Conservation (phyloP, 2,888 invertebrate genomes). For the Chloromyia formosa region DNA sequence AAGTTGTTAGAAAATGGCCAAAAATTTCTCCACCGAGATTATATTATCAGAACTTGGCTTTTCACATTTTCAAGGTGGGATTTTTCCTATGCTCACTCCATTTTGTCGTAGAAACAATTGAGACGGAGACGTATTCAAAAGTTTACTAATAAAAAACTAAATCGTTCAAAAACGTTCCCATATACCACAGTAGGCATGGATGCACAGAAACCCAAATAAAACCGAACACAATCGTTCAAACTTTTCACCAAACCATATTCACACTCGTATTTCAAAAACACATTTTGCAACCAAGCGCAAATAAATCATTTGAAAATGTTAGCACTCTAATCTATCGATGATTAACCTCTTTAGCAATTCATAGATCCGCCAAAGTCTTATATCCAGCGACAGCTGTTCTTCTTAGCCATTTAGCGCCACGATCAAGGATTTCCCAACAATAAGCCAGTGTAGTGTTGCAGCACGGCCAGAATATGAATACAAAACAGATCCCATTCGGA, state of each 20-base stretch:
- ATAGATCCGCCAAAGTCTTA: constrained; percentile 7
- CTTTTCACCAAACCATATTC: not conserved
- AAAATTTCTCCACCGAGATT: no score
- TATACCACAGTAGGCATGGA: not conserved
- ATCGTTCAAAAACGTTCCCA: not conserved
- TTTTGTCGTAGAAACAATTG: no score
- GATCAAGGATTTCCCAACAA: constrained; percentile 20
- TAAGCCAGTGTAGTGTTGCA: no score
- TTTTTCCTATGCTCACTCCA: no score
- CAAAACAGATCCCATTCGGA: not conserved
- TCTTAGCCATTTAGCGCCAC: constrained; percentile 18
- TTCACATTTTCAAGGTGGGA: no score
- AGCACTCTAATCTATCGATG: constrained; percentile 17
- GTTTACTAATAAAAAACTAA: no score
- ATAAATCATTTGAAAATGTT: constrained; percentile 20
- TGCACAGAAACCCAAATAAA: not conserved
- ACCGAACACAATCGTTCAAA: not conserved
- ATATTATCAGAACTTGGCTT: no score
- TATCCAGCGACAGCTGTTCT: not conserved
- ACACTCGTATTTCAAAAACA: constrained; percentile 6
- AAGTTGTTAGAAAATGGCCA: no score
- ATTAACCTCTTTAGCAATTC: constrained; percentile 33
- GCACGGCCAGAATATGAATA: not conserved
- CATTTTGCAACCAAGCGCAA: not conserved
- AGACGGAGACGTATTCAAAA: no score